phyloP scores from a whole-genome alignment of 2,113 vertebrate species.

The Turdus rufiventris region DNA sequence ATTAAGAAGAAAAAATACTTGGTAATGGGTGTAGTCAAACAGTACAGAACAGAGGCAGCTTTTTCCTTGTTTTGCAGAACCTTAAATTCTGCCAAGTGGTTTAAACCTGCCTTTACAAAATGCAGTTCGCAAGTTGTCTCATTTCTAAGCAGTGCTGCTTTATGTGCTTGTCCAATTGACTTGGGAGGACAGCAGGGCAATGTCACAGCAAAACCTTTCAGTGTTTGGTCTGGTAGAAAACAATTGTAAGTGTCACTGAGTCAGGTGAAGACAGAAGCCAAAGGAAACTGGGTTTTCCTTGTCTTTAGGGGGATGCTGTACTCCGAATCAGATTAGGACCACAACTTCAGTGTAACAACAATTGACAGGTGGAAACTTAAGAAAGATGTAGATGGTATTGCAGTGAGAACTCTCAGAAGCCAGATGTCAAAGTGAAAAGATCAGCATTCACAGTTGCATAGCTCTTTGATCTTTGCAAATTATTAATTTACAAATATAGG shows the following conservation, averaged over 20 bases:
- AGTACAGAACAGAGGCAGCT: not conserved
- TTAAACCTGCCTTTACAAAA: not conserved
- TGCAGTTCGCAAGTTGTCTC: not conserved
- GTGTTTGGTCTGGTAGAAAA: not conserved
- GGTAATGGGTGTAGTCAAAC: not conserved
- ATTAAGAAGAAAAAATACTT: not conserved
- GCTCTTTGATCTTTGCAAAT: slow-evolving; percentile 35
- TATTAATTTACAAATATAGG: slow-evolving; percentile 32
- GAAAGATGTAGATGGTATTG: not conserved
- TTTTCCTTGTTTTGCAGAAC: not conserved
- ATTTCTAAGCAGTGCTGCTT: not conserved
- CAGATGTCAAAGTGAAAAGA: not conserved
- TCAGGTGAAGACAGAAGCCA: not conserved
- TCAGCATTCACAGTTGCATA: slow-evolving; percentile 13
- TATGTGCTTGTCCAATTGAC: not conserved
- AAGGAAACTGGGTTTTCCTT: not conserved
- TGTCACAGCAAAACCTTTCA: not conserved
- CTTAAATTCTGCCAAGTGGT: not conserved
- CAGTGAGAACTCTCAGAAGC: not conserved
- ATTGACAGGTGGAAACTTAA: not conserved
- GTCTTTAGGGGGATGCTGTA: not conserved
- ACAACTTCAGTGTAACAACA: not conserved
- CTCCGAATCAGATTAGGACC: not conserved
- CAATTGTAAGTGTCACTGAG: not conserved
- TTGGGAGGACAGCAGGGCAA: not conserved